These are phyloP conservation scores for Lymantria dispar DNA, from an alignment of 2,888 invertebrate genomes.

Conservation along the genomic window DNA sequence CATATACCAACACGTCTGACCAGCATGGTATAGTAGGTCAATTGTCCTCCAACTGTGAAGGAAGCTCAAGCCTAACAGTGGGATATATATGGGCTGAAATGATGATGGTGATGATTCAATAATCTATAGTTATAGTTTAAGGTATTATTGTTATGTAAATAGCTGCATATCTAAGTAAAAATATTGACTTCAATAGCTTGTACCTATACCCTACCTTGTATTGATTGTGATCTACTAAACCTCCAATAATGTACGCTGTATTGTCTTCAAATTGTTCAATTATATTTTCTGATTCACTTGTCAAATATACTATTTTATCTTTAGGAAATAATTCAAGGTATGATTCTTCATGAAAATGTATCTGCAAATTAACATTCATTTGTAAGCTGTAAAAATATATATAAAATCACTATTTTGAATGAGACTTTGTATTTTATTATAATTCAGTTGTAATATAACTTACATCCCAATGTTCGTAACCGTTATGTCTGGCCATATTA, in stretches of 20 bases:
- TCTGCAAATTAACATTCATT: constrained; percentile 61
- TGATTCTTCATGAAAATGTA: constrained; percentile 85
- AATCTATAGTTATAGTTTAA: no score
- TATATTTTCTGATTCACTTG: constrained; percentile 96
- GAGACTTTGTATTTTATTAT: neutral
- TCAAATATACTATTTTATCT: constrained; percentile 93
- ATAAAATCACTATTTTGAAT: neutral
- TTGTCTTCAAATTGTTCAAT: constrained; percentile 88
- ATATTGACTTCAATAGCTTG: no score
- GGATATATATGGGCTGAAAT: no score
- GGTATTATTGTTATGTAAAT: neutral
- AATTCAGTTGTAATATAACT: constrained; percentile 48
- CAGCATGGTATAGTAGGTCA: no score
- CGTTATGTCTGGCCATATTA: constrained; percentile 91
- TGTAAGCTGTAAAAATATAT: neutral
- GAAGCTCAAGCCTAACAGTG: no score
- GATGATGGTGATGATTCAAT: no score
- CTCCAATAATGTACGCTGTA: constrained; percentile 96
- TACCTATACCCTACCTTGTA: constrained; percentile 93
- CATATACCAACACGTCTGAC: no score
- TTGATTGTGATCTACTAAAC: constrained; percentile 97
- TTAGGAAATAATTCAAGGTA: constrained; percentile 88
- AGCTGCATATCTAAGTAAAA: no score
- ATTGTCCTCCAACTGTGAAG: no score
- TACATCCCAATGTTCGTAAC: constrained; percentile 96